Evolutionary conservation across 2,888 invertebrate genomes (phyloP).

Genomic region (Dynastes grantii): DNA sequence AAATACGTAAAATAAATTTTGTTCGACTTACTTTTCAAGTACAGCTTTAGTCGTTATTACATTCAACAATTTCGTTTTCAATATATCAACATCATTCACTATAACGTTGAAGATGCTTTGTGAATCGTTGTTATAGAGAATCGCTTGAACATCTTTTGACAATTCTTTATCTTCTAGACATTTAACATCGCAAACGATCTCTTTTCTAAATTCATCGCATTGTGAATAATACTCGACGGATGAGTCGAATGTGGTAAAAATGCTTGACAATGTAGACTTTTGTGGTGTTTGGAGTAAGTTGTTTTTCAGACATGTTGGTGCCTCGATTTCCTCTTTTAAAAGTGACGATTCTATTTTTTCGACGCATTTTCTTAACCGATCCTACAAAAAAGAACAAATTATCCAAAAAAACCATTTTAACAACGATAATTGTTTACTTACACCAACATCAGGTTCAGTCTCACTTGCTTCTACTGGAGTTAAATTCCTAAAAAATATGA

Average conservation of each 20-base stretch:
- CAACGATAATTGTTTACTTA: conserved; percentile 20
- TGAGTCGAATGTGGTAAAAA: conserved; percentile 11
- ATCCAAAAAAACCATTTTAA: not conserved
- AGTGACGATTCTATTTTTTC: conserved; percentile 50
- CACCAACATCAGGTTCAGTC: conserved; percentile 46
- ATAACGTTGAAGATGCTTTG: conserved; percentile 16
- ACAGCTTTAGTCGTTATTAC: not conserved
- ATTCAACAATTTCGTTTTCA: conserved; percentile 11
- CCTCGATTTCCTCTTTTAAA: conserved; percentile 31
- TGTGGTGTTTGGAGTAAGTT: conserved; percentile 27
- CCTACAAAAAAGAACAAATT: conserved; percentile 35
- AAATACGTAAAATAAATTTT: too few species aligned
- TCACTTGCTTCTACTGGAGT: conserved; percentile 52
- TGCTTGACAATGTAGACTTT: not conserved
- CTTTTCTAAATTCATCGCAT: conserved; percentile 22
- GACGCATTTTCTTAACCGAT: conserved; percentile 52
- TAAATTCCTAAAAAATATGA: conserved; percentile 50
- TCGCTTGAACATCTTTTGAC: conserved; percentile 14
- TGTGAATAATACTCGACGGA: conserved; percentile 14
- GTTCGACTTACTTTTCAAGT: conserved; percentile 19
- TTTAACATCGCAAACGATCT: conserved; percentile 19
- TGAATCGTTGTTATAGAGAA: conserved; percentile 31
- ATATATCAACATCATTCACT: conserved; percentile 22
- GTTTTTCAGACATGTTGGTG: not conserved
- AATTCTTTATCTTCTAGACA: conserved; percentile 24